These are phyloP conservation scores for Drosophila borborema DNA, from an alignment of 2,888 invertebrate genomes.

Conservation along the genomic window DNA sequence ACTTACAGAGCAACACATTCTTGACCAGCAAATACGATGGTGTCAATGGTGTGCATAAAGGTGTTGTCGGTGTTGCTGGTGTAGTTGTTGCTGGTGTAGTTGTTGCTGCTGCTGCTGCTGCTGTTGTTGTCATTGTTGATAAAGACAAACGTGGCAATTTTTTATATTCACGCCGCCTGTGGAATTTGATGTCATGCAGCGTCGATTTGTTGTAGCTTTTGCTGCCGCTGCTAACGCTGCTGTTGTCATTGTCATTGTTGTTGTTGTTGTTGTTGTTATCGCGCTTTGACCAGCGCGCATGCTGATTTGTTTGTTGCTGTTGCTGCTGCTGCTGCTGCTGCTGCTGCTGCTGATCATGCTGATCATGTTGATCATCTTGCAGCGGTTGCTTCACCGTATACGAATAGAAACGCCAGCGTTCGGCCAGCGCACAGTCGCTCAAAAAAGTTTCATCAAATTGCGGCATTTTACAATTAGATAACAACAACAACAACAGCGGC, in stretches of 20 bases:
- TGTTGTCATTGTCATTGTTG: conserved; percentile 56
- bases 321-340: neutral
- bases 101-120: conserved; percentile 26
- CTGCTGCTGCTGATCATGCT: conserved; percentile 1
- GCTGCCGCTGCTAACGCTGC: conserved; percentile 14
- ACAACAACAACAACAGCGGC: conserved; percentile 38
- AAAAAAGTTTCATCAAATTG: conserved; percentile 84
- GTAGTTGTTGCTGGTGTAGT: neutral
- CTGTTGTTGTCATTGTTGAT: conserved; percentile 47
- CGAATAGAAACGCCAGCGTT: conserved; percentile 80
- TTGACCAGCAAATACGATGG: conserved; percentile 73
- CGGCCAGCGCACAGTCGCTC: conserved; percentile 81
- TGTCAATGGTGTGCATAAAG: conserved; percentile 34
- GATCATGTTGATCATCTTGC: conserved; percentile 27
- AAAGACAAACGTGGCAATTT: conserved; percentile 74
- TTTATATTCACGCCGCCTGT: conserved; percentile 73
- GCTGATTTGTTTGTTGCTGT: conserved; percentile 6
- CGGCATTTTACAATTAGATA: conserved; percentile 82
- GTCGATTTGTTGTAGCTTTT: conserved; percentile 41
- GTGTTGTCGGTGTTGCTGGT: conserved; percentile 14
- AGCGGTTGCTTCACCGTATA: conserved; percentile 72
- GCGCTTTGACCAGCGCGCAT: conserved; percentile 50
- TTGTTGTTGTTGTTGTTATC: conserved; percentile 69
- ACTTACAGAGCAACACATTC: conserved; percentile 82
- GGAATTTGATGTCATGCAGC: conserved; percentile 75